Base-by-base conservation (phyloP, 2,797 vertebrate genomes). In the Chaetodon trifasciatus region DNA sequence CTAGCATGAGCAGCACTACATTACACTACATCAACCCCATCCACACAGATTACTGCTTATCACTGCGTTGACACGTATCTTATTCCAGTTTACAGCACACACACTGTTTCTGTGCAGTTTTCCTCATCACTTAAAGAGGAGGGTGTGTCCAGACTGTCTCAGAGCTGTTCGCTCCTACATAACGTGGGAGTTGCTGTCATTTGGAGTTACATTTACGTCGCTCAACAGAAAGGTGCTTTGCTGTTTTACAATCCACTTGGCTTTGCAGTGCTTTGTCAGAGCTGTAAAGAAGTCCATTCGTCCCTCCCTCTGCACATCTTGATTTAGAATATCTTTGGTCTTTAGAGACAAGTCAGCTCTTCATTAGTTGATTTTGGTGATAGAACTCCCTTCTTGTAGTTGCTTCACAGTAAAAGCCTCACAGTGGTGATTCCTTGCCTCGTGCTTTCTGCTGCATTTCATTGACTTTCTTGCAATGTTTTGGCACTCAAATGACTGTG, bases 141-240 rank as follows among this genome's bases (percentile, higher is more conserved):
- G n/a, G 75, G 44, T 6, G 69, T 57, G 55, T 64, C 63, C 5
- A 8, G 65, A 50, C 52, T 40, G 74, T 72, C 62, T 44, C 39
- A 60, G 61, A 5, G 47, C 56, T 64, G 44, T 60, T 79, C 35
- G 37, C 65, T 28, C 64, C 60, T 50, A 47, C 63, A 74, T 37
- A 73, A 57, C 17, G 15, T 57, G 42, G 58, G 62, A 64, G 65
- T 68, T 32, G 78, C 76, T 79, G 76, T 71, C 70, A 70, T 70
- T 40, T 21, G 4, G 49, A 67, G 46, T 64, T 55, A 68, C 58
- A 47, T 74, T 77, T 57, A 47, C 55, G 16, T 73, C 23, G 7
- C 60, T 70, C 19, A 28, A 52, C 47, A 13, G 40, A 42, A 16
- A 53, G 47, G 19, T 53, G 56, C 60, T 66, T 24, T 3, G 0